These are phyloP conservation scores for Lasioglossum zephyrum DNA, from an alignment of 2,888 invertebrate genomes.

Conservation along the genomic window DNA sequence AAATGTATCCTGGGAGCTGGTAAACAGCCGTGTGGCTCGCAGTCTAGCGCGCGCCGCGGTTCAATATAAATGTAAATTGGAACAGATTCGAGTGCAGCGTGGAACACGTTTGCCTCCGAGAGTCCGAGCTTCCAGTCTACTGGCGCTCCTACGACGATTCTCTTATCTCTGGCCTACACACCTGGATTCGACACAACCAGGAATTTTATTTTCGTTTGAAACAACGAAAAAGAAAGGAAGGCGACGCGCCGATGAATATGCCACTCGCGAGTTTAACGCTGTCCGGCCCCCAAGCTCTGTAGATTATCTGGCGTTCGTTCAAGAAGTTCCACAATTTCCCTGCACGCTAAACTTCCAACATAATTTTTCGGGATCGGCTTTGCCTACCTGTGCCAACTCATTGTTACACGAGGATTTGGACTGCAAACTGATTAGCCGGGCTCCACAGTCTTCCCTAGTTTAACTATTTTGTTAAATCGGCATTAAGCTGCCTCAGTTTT, in stretches of 20 bases:
- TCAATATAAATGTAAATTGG: slow-evolving; percentile 84
- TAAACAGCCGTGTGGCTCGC: slow-evolving; percentile 74
- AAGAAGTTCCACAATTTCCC: slow-evolving; percentile 1
- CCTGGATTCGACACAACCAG: slow-evolving; percentile 52
- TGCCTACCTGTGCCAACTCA: slow-evolving; percentile 8
- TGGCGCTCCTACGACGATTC: slow-evolving; percentile 51
- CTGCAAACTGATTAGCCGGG: neutral
- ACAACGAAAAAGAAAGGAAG: neutral
- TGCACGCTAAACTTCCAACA: neutral
- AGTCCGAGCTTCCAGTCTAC: slow-evolving; percentile 50
- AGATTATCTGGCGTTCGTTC: slow-evolving; percentile 2
- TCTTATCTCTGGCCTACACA: slow-evolving; percentile 56
- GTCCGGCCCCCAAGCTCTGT: neutral
- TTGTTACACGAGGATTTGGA: slow-evolving; percentile 4
- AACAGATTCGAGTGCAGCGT: slow-evolving; percentile 80
- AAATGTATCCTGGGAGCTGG: slow-evolving; percentile 77
- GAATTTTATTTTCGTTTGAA: slow-evolving; percentile 56
- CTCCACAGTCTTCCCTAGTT: neutral
- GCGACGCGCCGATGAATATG: slow-evolving; percentile 5
- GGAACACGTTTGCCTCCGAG: slow-evolving; percentile 64
- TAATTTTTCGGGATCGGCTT: neutral
- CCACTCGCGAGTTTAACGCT: neutral
- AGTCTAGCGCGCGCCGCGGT: slow-evolving; percentile 77
- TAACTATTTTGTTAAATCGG: neutral
- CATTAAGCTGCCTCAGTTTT: neutral